Percentiles rank a stretch among this genome's conserved stretches.
Conservation (phyloP, 2,797 vertebrate genomes). For the Taenioides sp. region DNA sequence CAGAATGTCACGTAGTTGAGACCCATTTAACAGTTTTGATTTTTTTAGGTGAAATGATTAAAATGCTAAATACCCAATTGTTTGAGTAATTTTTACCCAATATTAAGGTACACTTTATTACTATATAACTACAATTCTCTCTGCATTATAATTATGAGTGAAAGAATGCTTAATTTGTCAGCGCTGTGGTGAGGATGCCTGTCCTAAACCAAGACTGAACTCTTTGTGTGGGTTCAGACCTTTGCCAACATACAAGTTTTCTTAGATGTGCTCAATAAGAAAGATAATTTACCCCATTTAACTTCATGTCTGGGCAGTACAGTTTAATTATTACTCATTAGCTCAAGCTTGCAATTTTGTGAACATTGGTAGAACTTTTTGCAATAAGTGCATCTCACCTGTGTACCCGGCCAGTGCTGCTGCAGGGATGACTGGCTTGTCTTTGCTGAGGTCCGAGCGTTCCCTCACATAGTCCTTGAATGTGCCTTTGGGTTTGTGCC, state of each 20-base stretch:
- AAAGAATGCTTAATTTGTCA: neutral
- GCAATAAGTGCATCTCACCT: slow-evolving; percentile 75
- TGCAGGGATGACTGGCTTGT: slow-evolving; percentile 98
- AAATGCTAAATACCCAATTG: neutral
- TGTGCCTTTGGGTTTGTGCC: slow-evolving; percentile 98
- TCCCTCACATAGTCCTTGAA: slow-evolving; percentile 99
- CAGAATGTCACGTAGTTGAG: slow-evolving; percentile 39
- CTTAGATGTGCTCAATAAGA: neutral
- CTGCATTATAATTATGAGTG: neutral
- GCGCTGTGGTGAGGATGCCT: neutral
- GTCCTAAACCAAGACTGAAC: too few species aligned
- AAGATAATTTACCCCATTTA: neutral
- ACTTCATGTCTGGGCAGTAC: neutral
- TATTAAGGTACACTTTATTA: too few species aligned
- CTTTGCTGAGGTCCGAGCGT: slow-evolving; percentile 97
- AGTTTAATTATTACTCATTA: neutral
- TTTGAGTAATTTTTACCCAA: too few species aligned
- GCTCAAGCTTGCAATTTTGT: neutral
- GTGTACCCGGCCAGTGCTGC: slow-evolving; percentile 97
- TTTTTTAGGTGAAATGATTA: neutral
- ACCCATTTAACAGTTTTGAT: slow-evolving; percentile 12
- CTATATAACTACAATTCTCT: too few species aligned
- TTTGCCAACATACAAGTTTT: neutral
- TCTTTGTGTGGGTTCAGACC: neutral
- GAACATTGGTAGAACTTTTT: neutral